A percentile compares a stretch with the other conserved stretches of the same genome.
These are phyloP conservation scores for Lepidocyrtoides sp. DNA, from an alignment of 2,888 invertebrate species.

Conservation along the genomic window DNA sequence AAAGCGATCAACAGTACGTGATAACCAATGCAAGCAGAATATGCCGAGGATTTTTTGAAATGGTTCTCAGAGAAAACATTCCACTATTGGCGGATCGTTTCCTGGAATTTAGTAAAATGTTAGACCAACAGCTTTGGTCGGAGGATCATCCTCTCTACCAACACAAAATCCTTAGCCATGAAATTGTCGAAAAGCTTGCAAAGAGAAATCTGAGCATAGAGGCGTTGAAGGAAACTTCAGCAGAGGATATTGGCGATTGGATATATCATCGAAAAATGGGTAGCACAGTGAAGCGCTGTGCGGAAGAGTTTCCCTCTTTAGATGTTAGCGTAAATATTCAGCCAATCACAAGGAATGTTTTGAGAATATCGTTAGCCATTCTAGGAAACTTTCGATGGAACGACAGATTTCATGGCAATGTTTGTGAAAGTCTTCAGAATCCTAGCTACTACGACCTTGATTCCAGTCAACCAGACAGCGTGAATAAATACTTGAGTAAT, in stretches of 20 bases:
- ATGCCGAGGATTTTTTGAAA: conserved; percentile 97
- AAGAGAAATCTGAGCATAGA: conserved; percentile 91
- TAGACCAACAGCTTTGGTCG: conserved; percentile 97
- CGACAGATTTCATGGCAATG: conserved; percentile 95
- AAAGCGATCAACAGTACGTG: conserved; percentile 96
- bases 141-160: conserved; percentile 95
- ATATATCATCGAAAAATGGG: conserved; percentile 91
- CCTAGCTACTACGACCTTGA: conserved; percentile 96
- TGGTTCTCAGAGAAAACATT: conserved; percentile 95
- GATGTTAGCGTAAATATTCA: conserved; percentile 95
- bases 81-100: conserved; percentile 95
- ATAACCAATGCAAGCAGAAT: conserved; percentile 97
- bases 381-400: conserved; percentile 94
- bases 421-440: conserved; percentile 95
- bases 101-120: conserved; percentile 95
- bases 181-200: conserved; percentile 94
- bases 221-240: conserved; percentile 94
- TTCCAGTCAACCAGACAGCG: conserved; percentile 90
- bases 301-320: conserved; percentile 94
- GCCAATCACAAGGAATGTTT: conserved; percentile 97
- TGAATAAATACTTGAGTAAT: conserved; percentile 92
- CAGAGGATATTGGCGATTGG: conserved; percentile 92
- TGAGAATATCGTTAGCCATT: conserved; percentile 93
- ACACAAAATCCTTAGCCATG: conserved; percentile 92
- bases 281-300: conserved; percentile 92